Evolutionary conservation across 2,113 vertebrate species (phyloP).

Genomic region (Chionis minor): DNA sequence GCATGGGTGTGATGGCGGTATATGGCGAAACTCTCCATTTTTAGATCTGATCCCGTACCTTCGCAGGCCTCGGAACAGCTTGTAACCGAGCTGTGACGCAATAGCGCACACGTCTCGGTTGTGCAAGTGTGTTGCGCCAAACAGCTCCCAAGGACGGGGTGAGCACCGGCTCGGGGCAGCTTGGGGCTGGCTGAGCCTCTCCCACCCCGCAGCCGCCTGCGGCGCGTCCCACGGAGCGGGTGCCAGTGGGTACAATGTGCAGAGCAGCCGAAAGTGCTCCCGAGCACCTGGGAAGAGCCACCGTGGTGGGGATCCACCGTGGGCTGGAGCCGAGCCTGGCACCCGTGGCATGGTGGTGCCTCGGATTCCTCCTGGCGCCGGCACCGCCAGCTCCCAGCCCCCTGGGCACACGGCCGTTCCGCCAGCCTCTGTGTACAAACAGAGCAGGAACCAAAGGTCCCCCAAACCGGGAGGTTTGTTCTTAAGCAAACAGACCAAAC

Average conservation of each 20-base stretch:
- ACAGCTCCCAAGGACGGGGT: background rate
- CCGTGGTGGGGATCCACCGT: rapidly evolving
- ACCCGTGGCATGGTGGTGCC: rapidly evolving
- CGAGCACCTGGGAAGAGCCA: rapidly evolving
- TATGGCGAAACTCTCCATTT: background rate
- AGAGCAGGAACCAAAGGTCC: background rate
- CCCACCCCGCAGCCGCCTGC: rapidly evolving
- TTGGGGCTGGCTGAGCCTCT: background rate
- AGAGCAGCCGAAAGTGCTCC: background rate
- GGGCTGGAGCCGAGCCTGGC: background rate
- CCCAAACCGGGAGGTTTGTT: background rate
- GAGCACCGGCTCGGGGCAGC: background rate
- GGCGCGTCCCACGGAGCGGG: rapidly evolving
- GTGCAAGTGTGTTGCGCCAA: background rate
- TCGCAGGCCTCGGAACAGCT: background rate
- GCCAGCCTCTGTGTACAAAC: rapidly evolving
- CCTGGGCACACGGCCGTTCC: rapidly evolving
- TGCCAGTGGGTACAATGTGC: rapidly evolving
- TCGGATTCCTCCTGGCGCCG: background rate
- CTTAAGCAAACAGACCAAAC: background rate
- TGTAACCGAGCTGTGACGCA: background rate
- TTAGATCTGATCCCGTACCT: background rate
- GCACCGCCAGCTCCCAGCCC: rapidly evolving
- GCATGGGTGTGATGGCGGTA: background rate
- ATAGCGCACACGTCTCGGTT: background rate